Base-by-base conservation (phyloP, 2,113 vertebrate genomes). In the Semicossyphus pulcher region DNA sequence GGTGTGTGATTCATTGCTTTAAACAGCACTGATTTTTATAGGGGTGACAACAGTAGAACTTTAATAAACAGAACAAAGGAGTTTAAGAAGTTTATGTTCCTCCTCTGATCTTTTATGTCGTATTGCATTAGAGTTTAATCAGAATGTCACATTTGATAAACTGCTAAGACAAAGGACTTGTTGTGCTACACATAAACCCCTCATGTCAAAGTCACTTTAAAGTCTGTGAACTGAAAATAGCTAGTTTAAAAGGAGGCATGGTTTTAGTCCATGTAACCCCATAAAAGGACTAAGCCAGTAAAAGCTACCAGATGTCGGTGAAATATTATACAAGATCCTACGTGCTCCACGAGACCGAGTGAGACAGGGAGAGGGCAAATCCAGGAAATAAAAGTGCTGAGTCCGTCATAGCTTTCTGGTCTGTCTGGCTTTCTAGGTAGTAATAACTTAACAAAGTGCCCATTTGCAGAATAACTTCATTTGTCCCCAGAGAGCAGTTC, bases 291-390 rank as follows among this genome's bases (percentile, higher is more conserved):
- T 9, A 39, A 61, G 73, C 56, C 70, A 78, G 87, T 91, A 91
- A 92, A 91, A 88, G 88, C 83, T 84, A 88, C 85, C 90, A 93
- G 90, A 92, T 90, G 91, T 89, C 67, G 52, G 74, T 70, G 86
- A 88, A 91, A 90, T 87, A 87, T 86, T 82, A 89, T 82, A 89
- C 89, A 86, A 75, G 83, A 84, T 69, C 67, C 76, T 77, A 78
- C 86, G 88, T 73, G 88, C 72, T 88, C 28, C 67, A 59, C 10
- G 26, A 78, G 86, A 83, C 72, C 64, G 47, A 63, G 47, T 51
- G 56, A 88, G 80, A 70, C 47, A 66, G 78, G 64, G 47, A 70
- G 72, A 75, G 79, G 83, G 83, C 84, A 88, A 83, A 88, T 73
- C 42, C 84, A 87, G 89, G 86, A 83, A 88, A 87, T 76, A 76